Evolutionary conservation across 2,888 invertebrate genomes (phyloP).

Genomic region (Lomographa bimaculata): DNA sequence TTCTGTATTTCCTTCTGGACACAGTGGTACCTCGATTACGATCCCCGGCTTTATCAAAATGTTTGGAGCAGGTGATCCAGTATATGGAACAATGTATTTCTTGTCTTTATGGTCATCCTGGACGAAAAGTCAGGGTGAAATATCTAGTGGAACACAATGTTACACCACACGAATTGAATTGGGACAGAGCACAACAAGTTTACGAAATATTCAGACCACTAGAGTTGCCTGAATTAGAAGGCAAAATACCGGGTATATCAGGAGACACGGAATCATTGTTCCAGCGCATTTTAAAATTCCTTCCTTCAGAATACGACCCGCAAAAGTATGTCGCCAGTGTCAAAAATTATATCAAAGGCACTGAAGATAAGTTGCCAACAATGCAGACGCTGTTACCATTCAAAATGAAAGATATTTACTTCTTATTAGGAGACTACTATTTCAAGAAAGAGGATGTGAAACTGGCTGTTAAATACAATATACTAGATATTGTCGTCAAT

Average conservation of each 20-base stretch:
- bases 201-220: slow-evolving; percentile 93
- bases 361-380: slow-evolving; percentile 78
- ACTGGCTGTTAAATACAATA: slow-evolving; percentile 91
- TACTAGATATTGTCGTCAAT: slow-evolving; percentile 92
- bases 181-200: slow-evolving; percentile 89
- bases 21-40: slow-evolving; percentile 87
- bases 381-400: slow-evolving; percentile 81
- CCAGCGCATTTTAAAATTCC: slow-evolving; percentile 86
- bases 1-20: slow-evolving; percentile 91
- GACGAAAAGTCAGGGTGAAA: slow-evolving; percentile 84
- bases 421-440: slow-evolving; percentile 95
- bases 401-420: slow-evolving; percentile 90
- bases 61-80: slow-evolving; percentile 88
- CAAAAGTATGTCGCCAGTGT: slow-evolving; percentile 85
- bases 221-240: slow-evolving; percentile 91
- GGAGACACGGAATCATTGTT: slow-evolving; percentile 90
- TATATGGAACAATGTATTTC: slow-evolving; percentile 92
- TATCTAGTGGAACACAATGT: slow-evolving; percentile 91
- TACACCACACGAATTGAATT: slow-evolving; percentile 86
- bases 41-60: slow-evolving; percentile 85
- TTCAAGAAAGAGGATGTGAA: slow-evolving; percentile 93
- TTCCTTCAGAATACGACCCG: slow-evolving; percentile 88
- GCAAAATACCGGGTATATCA: slow-evolving; percentile 89
- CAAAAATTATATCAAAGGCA: slow-evolving; percentile 87
- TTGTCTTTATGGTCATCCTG: slow-evolving; percentile 93